Evolutionary conservation across 2,888 invertebrate genomes (phyloP), one percentile per base, ranked within the genome.

Genomic region (Erpobdella octoculata): DNA sequence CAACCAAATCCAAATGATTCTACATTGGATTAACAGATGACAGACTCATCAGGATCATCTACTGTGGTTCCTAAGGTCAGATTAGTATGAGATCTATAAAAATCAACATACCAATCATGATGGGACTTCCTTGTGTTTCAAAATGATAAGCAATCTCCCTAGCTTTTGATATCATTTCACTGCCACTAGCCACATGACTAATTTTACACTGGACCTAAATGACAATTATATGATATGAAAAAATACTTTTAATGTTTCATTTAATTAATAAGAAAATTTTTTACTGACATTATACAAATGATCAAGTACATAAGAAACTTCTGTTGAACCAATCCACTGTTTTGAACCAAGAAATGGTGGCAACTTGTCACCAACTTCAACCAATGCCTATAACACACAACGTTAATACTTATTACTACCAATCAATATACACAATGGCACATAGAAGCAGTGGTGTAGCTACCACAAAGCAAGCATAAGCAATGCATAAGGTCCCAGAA

Each of bases 321-420:
- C 98, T 4, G 92, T 92, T 0, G 96, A 96, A 8, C 98, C 98
- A 80, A 99, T 97, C 98, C 98, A 98, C 80, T 94, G 90, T 73
- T 88, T 89, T 0, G 94, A 93, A 31, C 92, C 93, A 65, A 95
- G 85, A 84, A 99, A 97, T 67, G 86, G 87, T 0, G 87, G 81
- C 0, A 89, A 89, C 83, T 98, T 98, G 82, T 99, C 98, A 18
- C 93, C 93, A 78, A 98, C 90, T 78, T 90, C 89, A 15, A 95
- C 92, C 77, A 99, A 87, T 83, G 92, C 92, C 86, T 93, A 88
- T 67, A 76, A 68, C 18, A 25, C n/a, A 71, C 48, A 59, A 28
- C 9, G 31, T 8, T 38, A 33, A 67, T 28, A 15, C 59, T 33
- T 2, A 33, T 18, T n/a, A n/a, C n/a, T n/a, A n/a, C n/a, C n/a